Evolutionary conservation across 2,888 invertebrate species (phyloP).

Genomic region (Coenonympha arcania): DNA sequence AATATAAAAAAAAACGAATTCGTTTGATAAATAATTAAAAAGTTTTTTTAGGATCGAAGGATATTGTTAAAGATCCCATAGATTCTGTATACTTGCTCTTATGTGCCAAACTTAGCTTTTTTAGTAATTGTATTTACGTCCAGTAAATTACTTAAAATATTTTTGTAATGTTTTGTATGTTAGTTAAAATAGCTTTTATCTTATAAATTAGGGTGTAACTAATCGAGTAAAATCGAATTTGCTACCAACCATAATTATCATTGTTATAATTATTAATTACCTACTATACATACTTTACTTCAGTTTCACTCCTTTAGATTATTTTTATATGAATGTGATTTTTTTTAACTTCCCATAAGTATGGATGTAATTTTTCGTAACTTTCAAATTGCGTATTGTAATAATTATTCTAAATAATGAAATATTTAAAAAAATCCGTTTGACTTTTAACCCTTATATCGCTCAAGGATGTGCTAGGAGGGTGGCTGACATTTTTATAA

Average conservation of each 20-base stretch:
- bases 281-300: too few species aligned
- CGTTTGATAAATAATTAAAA: too few species aligned
- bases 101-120: background rate
- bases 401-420: background rate
- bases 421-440: background rate
- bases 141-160: background rate
- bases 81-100: background rate
- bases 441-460: background rate
- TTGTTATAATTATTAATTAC: background rate
- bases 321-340: background rate
- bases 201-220: background rate
- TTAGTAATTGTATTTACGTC: background rate
- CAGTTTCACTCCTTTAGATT: background rate
- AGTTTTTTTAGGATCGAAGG: background rate
- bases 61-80: background rate
- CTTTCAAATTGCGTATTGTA: background rate
- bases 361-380: background rate
- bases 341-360: background rate
- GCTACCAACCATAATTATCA: background rate
- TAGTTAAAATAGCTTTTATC: too few species aligned
- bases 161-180: background rate
- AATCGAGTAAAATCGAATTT: background rate
- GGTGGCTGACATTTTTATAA: constrained; percentile 5
- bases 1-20: too few species aligned
- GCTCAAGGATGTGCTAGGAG: constrained; percentile 17